Evolutionary conservation across 2,113 vertebrate genomes (phyloP), one percentile per base, ranked within the genome.

Genomic region (Cavia aperea): DNA sequence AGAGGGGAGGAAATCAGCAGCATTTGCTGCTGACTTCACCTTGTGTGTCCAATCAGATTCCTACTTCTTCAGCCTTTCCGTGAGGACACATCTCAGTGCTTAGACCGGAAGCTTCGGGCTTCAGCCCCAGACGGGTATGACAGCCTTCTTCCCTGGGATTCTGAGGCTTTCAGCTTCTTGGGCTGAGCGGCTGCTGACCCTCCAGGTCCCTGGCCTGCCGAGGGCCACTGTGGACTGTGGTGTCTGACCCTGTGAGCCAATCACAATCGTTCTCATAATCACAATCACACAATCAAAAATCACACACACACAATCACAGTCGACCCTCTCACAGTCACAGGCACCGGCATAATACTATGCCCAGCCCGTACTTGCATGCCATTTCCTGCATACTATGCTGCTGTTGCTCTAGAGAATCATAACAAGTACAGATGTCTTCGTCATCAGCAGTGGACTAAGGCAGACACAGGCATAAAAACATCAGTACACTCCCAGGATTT

Each of bases 381-480:
- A 73, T 26, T 46, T 46, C 72, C 39, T 46, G 39, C 12, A 14
- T 13, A 2, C 70, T 24, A 11, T 6, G 72, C 23, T 73, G 24
- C 72, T 73, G 24, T 24, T 14, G 39, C 39, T 73, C 72, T 46
- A 43, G 39, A 46, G 72, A 73, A 43, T 2, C 21, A 5, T 39
- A 11, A 73, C 21, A 11, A 24, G 23, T 46, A 73, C 39, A 12
- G 24, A 81, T 7, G n/a, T 29, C 31, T 79, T 63, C 9, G 26
- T 46, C 62, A 62, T 70, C 60, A 39, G 65, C 60, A 39, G 65
- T 19, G 58, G 3, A 83, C 29, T 56, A 81, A 86, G 73, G 36
- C 39, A 66, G 93, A 85, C 49, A 91, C 39, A 81, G 60, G 29
- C 26, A 75, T 84, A 62, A 81, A 63, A 94, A 68, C 7, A 70